Percentiles rank a stretch among this genome's conserved stretches.
Conservation (phyloP, 92 coral and sea anemone genomes). For the Pocillopora grandis region DNA sequence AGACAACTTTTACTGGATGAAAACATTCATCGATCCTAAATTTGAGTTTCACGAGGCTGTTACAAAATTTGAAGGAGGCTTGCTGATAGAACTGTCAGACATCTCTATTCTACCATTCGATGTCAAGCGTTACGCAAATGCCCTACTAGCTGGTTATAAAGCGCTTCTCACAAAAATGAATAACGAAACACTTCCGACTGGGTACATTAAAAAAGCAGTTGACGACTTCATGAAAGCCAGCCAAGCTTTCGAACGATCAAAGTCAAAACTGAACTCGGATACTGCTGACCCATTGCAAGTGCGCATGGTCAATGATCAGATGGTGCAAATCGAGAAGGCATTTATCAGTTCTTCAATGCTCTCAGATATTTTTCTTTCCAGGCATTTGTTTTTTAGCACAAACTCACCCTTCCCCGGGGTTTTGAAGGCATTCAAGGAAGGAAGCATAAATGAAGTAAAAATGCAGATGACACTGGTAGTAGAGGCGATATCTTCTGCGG, state of each 20-base stretch:
- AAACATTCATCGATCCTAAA: slow-evolving; percentile 78
- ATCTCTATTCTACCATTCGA: slow-evolving; percentile 63
- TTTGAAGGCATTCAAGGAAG: background rate
- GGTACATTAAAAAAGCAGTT: slow-evolving; percentile 54
- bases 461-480: slow-evolving; percentile 58
- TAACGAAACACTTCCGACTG: slow-evolving; percentile 8
- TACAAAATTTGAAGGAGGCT: slow-evolving; percentile 77
- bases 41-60: slow-evolving; percentile 83
- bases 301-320: slow-evolving; percentile 83
- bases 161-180: background rate
- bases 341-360: slow-evolving; percentile 41
- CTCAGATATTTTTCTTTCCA: background rate
- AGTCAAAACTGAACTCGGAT: slow-evolving; percentile 36
- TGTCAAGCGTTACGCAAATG: slow-evolving; percentile 37
- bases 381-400: slow-evolving; percentile 9
- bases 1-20: slow-evolving; percentile 90
- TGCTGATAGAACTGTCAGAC: slow-evolving; percentile 80
- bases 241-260: slow-evolving; percentile 48
- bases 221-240: slow-evolving; percentile 61
- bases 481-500: slow-evolving; percentile 57
- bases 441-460: slow-evolving; percentile 35
- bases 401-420: slow-evolving; percentile 26
- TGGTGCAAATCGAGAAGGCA: slow-evolving; percentile 76
- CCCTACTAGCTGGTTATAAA: background rate
- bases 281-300: slow-evolving; percentile 47